Percentiles rank a stretch among this genome's conserved stretches.
Evolutionary conservation across 2,888 invertebrate genomes (phyloP).

Genomic region (Pollenia labialis): DNA sequence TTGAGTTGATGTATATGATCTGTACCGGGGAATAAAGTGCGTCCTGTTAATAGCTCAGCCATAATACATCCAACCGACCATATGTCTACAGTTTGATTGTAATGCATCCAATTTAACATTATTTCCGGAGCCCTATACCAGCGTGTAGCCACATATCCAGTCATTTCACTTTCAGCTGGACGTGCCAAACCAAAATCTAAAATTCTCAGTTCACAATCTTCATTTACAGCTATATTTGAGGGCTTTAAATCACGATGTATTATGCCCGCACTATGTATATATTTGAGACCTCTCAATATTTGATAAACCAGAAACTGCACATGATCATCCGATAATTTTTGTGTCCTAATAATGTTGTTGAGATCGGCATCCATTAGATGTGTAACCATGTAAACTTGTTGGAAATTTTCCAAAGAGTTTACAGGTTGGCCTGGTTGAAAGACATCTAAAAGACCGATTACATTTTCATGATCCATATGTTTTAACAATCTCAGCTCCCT

Average conservation of each 20-base stretch:
- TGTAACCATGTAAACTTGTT: slow-evolving; percentile 98
- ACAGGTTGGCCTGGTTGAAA: slow-evolving; percentile 93
- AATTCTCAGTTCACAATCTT: slow-evolving; percentile 99
- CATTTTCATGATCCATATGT: slow-evolving; percentile 99
- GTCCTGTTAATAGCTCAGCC: slow-evolving; percentile 97
- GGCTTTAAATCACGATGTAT: slow-evolving; percentile 99
- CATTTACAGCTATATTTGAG: slow-evolving; percentile 99
- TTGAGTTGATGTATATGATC: slow-evolving; percentile 99
- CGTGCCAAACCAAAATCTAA: slow-evolving; percentile 99
- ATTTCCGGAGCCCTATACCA: slow-evolving; percentile 99
- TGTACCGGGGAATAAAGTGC: slow-evolving; percentile 97
- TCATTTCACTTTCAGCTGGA: slow-evolving; percentile 99
- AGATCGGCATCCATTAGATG: slow-evolving; percentile 99
- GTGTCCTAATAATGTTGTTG: slow-evolving; percentile 98
- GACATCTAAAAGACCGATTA: slow-evolving; percentile 95
- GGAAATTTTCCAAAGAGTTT: slow-evolving; percentile 91
- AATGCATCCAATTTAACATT: slow-evolving; percentile 99
- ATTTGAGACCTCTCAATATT: slow-evolving; percentile 98
- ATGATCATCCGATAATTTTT: slow-evolving; percentile 98
- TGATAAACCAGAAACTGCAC: slow-evolving; percentile 99
- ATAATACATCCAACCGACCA: slow-evolving; percentile 99
- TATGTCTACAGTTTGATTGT: slow-evolving; percentile 99
- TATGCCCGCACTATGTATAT: slow-evolving; percentile 99
- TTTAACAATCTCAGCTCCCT: slow-evolving; percentile 97
- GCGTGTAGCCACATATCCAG: slow-evolving; percentile 97